A percentile compares a stretch with the other conserved stretches of the same genome.
phyloP scores from a whole-genome alignment of 2,797 vertebrate genomes.

The Gambusia yucatana region DNA sequence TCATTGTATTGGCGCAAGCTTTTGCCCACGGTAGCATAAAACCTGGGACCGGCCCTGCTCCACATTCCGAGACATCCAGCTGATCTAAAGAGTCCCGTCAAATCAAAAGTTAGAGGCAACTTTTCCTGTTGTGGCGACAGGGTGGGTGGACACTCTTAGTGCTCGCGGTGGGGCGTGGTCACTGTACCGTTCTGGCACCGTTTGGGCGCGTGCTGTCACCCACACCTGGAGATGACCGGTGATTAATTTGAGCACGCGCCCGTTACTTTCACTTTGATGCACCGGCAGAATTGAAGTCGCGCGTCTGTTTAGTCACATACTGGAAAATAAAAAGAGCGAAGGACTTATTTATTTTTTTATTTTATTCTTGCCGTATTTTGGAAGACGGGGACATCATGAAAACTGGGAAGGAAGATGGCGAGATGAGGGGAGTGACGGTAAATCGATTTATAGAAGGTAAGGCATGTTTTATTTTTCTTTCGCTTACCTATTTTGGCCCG shows the following conservation, averaged over 20 bases:
- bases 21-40: background rate
- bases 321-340: background rate
- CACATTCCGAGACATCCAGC: background rate
- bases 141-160: background rate
- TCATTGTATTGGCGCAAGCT: background rate
- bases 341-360: background rate
- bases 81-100: background rate
- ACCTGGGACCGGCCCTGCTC: background rate
- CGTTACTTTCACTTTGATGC: slow-evolving; percentile 6
- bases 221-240: slow-evolving; percentile 44
- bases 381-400: slow-evolving; percentile 51
- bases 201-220: slow-evolving; percentile 38
- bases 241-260: background rate
- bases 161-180: slow-evolving; percentile 33
- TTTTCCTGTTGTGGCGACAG: background rate
- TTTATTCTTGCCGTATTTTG: background rate
- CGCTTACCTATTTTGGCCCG: background rate
- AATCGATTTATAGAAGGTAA: slow-evolving; percentile 69
- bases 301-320: background rate
- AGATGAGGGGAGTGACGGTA: slow-evolving; percentile 48
- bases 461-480: background rate
- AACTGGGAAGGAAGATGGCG: slow-evolving; percentile 55
- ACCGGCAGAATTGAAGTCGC: background rate
- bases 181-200: slow-evolving; percentile 4
- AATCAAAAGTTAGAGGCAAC: background rate